Percentiles rank a stretch among this genome's conserved stretches.
Conservation (phyloP, 1,140 invertebrate genomes). For the Diploscapter pachys region DNA sequence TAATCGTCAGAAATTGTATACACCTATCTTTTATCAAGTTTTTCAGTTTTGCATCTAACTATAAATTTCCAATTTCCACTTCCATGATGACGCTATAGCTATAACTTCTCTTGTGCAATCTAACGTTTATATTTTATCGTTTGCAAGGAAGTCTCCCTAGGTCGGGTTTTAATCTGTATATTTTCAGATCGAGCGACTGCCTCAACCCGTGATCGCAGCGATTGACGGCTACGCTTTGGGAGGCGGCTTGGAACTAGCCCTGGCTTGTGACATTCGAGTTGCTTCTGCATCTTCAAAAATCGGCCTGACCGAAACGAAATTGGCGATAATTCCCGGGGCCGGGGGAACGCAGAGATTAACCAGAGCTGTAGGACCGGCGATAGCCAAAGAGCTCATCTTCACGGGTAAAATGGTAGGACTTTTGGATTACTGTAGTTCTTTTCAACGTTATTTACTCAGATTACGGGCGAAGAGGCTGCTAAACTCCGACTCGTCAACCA, state of each 20-base stretch:
- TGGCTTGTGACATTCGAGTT: slow-evolving; percentile 86
- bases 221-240: slow-evolving; percentile 89
- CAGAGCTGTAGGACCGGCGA: slow-evolving; percentile 76
- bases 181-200: slow-evolving; percentile 62
- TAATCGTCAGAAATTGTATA: no score
- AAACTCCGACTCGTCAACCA: slow-evolving; percentile 81
- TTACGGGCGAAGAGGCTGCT: slow-evolving; percentile 77
- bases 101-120: no score
- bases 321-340: slow-evolving; percentile 89
- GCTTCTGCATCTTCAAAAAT: slow-evolving; percentile 76
- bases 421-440: no score
- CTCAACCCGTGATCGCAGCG: slow-evolving; percentile 87
- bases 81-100: no score
- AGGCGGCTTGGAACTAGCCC: slow-evolving; percentile 86
- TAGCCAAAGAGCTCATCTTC: slow-evolving; percentile 94
- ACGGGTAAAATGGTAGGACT: slow-evolving; percentile 70
- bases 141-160: no score
- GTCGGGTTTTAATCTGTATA: no score
- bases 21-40: no score
- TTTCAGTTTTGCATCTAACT: no score
- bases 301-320: slow-evolving; percentile 88
- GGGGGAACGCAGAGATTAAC: slow-evolving; percentile 84
- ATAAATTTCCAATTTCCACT: no score
- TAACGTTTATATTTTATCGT: no score
- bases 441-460: no score